A percentile compares a stretch with the other conserved stretches of the same genome.
Conservation (phyloP, 2,113 vertebrate species). For the Calyptommatus sinebrachiatus region DNA sequence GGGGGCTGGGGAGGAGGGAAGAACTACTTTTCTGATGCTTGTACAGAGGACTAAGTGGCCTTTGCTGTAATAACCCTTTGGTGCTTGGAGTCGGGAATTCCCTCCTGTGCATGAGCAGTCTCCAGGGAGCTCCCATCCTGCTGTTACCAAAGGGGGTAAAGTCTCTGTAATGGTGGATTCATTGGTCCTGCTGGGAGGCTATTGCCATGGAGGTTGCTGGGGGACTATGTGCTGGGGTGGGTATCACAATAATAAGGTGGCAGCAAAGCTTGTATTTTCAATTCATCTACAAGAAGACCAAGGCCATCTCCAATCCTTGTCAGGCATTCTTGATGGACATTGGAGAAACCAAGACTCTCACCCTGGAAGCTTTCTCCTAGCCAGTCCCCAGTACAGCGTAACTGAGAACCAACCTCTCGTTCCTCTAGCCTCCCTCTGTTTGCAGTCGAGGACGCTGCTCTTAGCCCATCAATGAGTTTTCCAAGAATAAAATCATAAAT, state of each 20-base stretch:
- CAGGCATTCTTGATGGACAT: neutral
- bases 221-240: conserved; percentile 1
- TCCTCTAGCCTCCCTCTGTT: neutral
- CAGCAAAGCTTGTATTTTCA: neutral
- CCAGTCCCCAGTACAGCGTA: conserved; percentile 25
- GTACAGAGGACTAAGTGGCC: conserved; percentile 51
- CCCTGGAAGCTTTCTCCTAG: neutral
- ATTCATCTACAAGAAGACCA: neutral
- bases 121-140: neutral
- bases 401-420: neutral
- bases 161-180: neutral
- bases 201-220: neutral
- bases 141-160: neutral
- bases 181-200: neutral
- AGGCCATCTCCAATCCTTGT: neutral
- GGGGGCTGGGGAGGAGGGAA: conserved; percentile 41
- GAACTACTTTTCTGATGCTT: conserved; percentile 38
- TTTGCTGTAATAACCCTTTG: conserved; percentile 58
- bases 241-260: neutral
- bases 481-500: conserved; percentile 29
- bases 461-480: conserved; percentile 46
- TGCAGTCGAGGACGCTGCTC: conserved; percentile 49
- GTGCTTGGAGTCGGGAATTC: conserved; percentile 54
- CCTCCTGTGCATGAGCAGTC: conserved; percentile 28
- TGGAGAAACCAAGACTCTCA: conserved; percentile 17